Base-by-base conservation (phyloP, 2,797 vertebrate species). In the Esox lucius region DNA sequence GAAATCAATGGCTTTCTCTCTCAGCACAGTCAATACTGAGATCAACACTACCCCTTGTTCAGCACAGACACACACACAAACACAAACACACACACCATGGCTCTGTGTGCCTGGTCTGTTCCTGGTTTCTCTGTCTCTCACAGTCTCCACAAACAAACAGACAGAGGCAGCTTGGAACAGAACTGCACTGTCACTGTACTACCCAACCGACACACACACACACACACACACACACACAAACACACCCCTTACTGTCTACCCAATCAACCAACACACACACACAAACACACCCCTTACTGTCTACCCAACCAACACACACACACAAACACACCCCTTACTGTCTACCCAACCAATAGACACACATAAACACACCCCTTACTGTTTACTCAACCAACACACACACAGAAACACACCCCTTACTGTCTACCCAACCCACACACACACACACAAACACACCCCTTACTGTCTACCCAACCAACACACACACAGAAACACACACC, bases 1-100 rank as follows among this genome's bases (percentile, higher is more conserved):
- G 19, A 53, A 71, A 78, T 73, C 73, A 65, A 81, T 73, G 49
- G 24, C 77, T 84, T 86, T 84, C 77, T 75, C 65, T 72, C 8
- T 69, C 62, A 66, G 67, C 42, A 49, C 62, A 26, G 84, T 79
- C 67, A 49, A 80, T 53, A 72, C 73, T 72, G 28, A 79, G 75
- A 74, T 48, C 73, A 67, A 72, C 39, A 4, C 74, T 49, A 49
- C 56, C 13, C 15, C 13, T 22, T 24, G 5, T 9, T 48, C 26
- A 28, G 11, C 49, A 42, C 16, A n/a, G 68, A 51, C 59, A 26
- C 24, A 74, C 39, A n/a, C 72, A 51, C 59, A 26, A 24, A 75
- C 39, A 17, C 72, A 51, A 59, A 26, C 24, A 75, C 39, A 51
- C 59, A 26, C 24, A 75, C 31, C n/a, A 66, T 77, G 56, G 46